phyloP scores from a whole-genome alignment of 2,113 vertebrate species.

The Sigmodon hispidus region DNA sequence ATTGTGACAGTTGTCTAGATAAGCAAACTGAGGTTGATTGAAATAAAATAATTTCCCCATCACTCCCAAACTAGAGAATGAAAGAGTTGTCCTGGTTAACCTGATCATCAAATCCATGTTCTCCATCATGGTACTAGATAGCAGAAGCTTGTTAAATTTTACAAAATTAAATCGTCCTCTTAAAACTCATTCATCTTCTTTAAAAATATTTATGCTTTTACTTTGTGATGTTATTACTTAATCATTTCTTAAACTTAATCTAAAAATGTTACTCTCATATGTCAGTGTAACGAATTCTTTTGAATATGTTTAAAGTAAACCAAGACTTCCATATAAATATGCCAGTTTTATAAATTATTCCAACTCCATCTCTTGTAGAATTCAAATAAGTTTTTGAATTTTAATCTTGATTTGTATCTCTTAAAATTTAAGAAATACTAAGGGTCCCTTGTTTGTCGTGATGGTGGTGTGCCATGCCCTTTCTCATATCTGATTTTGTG shows the following conservation, averaged over 20 bases:
- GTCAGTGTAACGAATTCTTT: background rate
- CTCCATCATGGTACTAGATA: background rate
- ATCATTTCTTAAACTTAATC: background rate
- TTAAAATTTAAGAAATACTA: no score
- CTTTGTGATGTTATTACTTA: background rate
- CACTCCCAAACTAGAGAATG: background rate
- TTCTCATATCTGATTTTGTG: conserved; percentile 82
- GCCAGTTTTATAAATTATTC: conserved; percentile 4
- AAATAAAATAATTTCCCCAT: background rate
- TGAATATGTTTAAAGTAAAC: background rate
- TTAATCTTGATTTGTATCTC: background rate
- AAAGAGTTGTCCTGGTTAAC: background rate
- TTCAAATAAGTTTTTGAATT: background rate
- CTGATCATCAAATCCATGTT: background rate
- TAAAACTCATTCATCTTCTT: background rate
- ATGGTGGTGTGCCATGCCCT: conserved; percentile 82
- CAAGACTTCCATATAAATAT: background rate
- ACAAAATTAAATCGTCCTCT: background rate
- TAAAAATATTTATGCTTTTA: conserved; percentile 11
- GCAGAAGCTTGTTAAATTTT: background rate
- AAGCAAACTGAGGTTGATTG: background rate
- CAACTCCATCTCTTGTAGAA: background rate
- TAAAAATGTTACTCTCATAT: conserved; percentile 16
- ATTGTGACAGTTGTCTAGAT: background rate
- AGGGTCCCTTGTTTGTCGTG: conserved; percentile 74